phyloP scores from a whole-genome alignment of 2,888 invertebrate species.

The Lasioglossum zephyrum region DNA sequence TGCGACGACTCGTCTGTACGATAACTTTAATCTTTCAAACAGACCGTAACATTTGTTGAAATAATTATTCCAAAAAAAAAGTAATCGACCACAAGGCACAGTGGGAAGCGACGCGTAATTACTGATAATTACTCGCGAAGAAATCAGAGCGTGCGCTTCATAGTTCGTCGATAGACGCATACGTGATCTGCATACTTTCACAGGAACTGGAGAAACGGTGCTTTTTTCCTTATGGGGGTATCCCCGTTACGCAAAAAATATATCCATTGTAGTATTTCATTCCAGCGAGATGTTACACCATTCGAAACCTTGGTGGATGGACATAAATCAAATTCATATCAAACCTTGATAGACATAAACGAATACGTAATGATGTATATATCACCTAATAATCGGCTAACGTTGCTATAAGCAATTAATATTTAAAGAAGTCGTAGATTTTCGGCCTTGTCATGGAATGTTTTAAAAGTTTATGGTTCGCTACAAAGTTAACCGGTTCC shows the following conservation, averaged over 20 bases:
- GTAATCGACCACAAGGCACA: not conserved
- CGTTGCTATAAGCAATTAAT: no score
- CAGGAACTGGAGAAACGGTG: not conserved
- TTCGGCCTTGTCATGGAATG: no score
- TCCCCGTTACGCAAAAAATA: constrained; percentile 1
- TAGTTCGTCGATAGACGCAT: constrained; percentile 19
- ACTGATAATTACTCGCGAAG: constrained; percentile 37
- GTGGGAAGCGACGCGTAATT: constrained; percentile 36
- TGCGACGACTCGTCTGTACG: not conserved
- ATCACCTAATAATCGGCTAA: no score
- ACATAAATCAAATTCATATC: not conserved
- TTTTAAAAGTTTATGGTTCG: no score
- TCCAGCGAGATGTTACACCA: not conserved
- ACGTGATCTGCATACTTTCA: not conserved
- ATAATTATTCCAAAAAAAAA: constrained; percentile 23
- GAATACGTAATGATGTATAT: not conserved
- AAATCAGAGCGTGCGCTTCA: constrained; percentile 34
- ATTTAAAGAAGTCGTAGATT: no score
- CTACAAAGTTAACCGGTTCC: no score
- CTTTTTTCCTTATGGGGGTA: not conserved
- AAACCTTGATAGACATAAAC: not conserved
- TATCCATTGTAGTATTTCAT: not conserved
- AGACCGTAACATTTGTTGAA: constrained; percentile 33
- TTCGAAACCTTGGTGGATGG: not conserved
- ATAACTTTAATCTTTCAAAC: constrained; percentile 39